Conservation (phyloP, 1,140 invertebrate genomes). For the Homarus americanus region DNA sequence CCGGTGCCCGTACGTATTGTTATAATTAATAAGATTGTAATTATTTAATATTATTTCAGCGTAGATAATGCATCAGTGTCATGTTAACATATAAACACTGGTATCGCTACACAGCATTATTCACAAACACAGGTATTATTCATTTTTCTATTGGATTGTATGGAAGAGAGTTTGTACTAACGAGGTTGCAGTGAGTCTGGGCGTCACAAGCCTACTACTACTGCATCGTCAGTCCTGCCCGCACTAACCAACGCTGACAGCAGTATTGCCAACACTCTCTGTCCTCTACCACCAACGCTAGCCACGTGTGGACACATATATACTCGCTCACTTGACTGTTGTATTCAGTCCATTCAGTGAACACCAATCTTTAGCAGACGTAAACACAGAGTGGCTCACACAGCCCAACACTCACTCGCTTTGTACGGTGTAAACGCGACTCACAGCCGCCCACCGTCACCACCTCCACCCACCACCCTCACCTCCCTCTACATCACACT, state of each 20-base stretch:
- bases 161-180: slow-evolving; percentile 43
- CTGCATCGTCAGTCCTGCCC: slow-evolving; percentile 16
- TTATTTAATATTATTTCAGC: background rate
- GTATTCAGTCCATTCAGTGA: background rate
- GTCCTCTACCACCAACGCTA: background rate
- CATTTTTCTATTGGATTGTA: background rate
- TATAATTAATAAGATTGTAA: background rate
- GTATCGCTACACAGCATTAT: background rate
- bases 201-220: slow-evolving; percentile 24
- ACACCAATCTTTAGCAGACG: background rate
- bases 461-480: background rate
- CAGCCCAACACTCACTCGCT: slow-evolving; percentile 17
- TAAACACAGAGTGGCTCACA: background rate
- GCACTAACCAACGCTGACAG: background rate
- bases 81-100: background rate
- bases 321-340: background rate
- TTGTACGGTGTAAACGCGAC: slow-evolving; percentile 52
- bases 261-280: background rate
- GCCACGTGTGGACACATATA: background rate
- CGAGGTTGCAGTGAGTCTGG: slow-evolving; percentile 43
- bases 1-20: background rate
- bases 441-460: slow-evolving; percentile 8
- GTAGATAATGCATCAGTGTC: background rate
- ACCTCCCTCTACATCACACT: background rate
- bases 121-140: background rate